Evolutionary conservation across 2,797 vertebrate species (phyloP).

Genomic region (Scleropages formosus): DNA sequence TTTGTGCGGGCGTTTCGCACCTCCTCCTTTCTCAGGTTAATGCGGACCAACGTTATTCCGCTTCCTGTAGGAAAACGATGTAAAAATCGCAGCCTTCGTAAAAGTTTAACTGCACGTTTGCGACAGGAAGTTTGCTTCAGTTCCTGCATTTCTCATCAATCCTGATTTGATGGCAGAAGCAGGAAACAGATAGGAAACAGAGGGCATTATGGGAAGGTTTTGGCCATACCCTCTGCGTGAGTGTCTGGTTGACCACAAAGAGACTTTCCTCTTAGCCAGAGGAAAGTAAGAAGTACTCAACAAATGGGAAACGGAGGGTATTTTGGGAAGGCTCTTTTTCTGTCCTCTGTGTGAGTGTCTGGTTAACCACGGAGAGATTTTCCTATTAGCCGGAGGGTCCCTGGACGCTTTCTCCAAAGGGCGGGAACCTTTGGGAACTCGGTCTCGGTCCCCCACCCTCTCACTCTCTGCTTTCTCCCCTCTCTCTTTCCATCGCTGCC

Average conservation of each 20-base stretch:
- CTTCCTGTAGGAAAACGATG: neutral
- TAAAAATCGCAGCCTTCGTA: neutral
- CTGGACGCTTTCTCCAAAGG: neutral
- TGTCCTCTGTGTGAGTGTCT: conserved; percentile 13
- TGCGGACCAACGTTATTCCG: neutral
- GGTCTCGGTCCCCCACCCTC: neutral
- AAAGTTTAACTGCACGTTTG: neutral
- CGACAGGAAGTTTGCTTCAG: neutral
- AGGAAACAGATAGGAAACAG: conserved; percentile 10
- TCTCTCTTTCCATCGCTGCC: conserved; percentile 16
- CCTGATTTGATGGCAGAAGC: neutral
- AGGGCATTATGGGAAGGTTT: neutral
- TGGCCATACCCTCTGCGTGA: neutral
- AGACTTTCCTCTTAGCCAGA: conserved; percentile 10
- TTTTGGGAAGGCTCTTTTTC: conserved; percentile 23
- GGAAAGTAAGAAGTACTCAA: no score
- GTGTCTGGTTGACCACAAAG: conserved; percentile 21
- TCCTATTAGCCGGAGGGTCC: conserved; percentile 9
- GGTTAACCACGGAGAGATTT: conserved; percentile 19
- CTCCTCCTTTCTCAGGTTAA: neutral
- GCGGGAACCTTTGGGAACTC: no score
- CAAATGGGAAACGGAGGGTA: no score
- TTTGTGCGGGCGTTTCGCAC: neutral
- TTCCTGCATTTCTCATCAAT: neutral
- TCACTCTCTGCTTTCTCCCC: conserved; percentile 18